These are phyloP conservation scores for Clarias gariepinus DNA, from an alignment of 2,113 vertebrate genomes.

Conservation along the genomic window DNA sequence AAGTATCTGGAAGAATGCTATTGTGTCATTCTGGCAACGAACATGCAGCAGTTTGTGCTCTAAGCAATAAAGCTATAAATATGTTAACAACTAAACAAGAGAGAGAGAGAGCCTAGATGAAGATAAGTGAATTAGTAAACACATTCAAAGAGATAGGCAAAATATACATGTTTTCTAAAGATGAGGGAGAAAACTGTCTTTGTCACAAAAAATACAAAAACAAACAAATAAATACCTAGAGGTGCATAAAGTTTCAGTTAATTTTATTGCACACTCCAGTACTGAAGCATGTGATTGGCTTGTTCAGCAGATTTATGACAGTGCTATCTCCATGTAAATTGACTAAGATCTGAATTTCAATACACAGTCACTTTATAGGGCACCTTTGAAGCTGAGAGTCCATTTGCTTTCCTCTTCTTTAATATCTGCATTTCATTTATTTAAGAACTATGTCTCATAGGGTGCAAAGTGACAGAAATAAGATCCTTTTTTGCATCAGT, in stretches of 20 bases:
- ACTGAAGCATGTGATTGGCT: background rate
- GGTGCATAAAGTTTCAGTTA: background rate
- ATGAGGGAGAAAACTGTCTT: background rate
- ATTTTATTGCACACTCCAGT: background rate
- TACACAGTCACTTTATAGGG: background rate
- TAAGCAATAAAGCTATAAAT: constrained; percentile 33
- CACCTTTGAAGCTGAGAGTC: background rate
- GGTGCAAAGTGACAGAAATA: constrained; percentile 7
- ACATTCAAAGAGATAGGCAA: background rate
- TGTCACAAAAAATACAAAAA: background rate
- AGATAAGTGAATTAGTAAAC: background rate
- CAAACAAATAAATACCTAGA: background rate
- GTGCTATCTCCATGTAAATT: constrained; percentile 31
- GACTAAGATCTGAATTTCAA: constrained; percentile 31
- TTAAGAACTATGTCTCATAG: constrained; percentile 17
- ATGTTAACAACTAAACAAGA: constrained; percentile 5
- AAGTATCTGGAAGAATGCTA: background rate
- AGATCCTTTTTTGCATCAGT: background rate
- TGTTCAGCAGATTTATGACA: background rate
- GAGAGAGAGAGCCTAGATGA: background rate
- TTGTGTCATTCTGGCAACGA: constrained; percentile 31
- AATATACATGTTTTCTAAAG: background rate
- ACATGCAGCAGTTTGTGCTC: background rate
- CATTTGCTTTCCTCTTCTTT: background rate
- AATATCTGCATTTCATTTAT: constrained; percentile 18